Conservation (phyloP, 2,888 invertebrate genomes). For the Cephalotes varians region DNA sequence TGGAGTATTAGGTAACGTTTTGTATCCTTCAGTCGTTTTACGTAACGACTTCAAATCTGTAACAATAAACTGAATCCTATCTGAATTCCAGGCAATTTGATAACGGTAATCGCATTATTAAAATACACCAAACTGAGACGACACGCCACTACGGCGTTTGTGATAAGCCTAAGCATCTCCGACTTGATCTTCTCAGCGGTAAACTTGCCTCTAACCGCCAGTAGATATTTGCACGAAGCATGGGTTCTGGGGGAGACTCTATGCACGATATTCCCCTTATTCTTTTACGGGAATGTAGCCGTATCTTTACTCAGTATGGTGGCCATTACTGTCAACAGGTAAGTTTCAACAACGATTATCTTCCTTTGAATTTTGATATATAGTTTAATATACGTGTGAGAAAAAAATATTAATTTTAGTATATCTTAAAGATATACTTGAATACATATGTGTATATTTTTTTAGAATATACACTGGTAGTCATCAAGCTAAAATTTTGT, state of each 20-base stretch:
- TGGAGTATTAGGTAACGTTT: constrained; percentile 90
- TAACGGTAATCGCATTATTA: constrained; percentile 93
- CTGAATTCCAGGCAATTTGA: constrained; percentile 90
- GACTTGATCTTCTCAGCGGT: constrained; percentile 94
- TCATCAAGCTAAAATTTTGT: neutral
- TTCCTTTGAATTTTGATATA: neutral
- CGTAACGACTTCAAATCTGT: neutral
- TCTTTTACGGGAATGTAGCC: constrained; percentile 96
- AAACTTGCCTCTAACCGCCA: constrained; percentile 94
- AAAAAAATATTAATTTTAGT: neutral
- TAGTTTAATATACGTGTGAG: neutral
- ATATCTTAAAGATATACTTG: neutral
- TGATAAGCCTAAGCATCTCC: constrained; percentile 94
- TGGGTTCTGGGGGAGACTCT: constrained; percentile 93
- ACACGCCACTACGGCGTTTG: constrained; percentile 95
- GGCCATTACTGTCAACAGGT: constrained; percentile 95
- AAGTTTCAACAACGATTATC: constrained; percentile 71
- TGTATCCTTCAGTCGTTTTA: constrained; percentile 17
- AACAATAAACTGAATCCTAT: neutral
- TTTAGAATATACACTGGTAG: neutral
- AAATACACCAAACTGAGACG: constrained; percentile 92
- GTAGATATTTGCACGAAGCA: constrained; percentile 92
- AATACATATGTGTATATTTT: neutral
- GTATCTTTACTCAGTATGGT: constrained; percentile 96
- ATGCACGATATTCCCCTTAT: constrained; percentile 94